phyloP scores from a whole-genome alignment of 2,113 vertebrate genomes.

The Megaceryle torquata region DNA sequence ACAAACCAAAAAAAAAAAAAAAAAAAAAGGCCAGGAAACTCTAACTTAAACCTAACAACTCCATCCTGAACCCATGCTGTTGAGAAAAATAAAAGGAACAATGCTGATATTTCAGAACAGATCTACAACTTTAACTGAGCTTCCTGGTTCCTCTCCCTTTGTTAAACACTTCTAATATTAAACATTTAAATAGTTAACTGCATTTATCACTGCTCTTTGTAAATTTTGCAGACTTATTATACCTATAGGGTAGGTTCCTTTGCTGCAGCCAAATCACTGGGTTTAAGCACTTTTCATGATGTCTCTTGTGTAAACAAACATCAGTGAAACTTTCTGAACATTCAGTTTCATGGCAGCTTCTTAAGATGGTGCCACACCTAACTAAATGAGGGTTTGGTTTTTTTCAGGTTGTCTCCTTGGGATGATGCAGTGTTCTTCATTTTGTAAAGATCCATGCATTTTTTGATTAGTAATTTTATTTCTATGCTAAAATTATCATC shows the following conservation, averaged over 20 bases:
- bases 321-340: not conserved
- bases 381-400: not conserved
- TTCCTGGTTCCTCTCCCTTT: conserved; percentile 59
- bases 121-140: conserved; percentile 27
- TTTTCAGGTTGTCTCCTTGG: not conserved
- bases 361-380: not conserved
- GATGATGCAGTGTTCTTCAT: not conserved
- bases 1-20: conserved; percentile 27
- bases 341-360: not conserved
- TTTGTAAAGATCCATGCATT: not conserved
- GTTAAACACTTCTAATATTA: conserved; percentile 24
- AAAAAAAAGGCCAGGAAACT: conserved; percentile 48
- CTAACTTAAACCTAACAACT: conserved; percentile 64
- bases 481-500: not conserved
- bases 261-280: not conserved
- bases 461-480: not conserved
- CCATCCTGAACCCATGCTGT: conserved; percentile 66
- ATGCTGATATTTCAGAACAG: conserved; percentile 56
- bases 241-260: not conserved
- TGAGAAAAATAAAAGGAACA: conserved; percentile 69
- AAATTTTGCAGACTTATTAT: not conserved
- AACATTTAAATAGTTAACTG: conserved; percentile 25
- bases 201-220: not conserved
- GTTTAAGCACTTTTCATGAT: conserved; percentile 36
- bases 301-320: conserved; percentile 36